phyloP scores from a whole-genome alignment of 64 coral and sea anemone species.

The Porites australiensis region DNA sequence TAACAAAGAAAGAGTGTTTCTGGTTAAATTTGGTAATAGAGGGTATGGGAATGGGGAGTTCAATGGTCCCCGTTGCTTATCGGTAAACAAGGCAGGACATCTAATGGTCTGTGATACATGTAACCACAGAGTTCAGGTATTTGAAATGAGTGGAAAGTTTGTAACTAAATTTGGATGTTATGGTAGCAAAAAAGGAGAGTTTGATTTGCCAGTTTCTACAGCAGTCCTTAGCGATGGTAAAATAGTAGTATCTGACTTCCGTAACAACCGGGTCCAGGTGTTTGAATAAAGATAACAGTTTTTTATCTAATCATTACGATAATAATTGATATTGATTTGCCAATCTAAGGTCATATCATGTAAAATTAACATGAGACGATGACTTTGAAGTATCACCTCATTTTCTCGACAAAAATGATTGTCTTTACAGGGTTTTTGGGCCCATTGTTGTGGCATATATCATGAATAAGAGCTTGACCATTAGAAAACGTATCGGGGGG shows the following conservation, averaged over 20 bases:
- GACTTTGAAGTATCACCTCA: too few species aligned
- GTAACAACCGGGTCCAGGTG: neutral
- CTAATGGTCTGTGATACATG: neutral
- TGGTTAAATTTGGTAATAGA: neutral
- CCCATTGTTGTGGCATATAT: too few species aligned
- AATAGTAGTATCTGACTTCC: neutral
- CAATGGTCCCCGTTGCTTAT: neutral
- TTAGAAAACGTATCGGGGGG: too few species aligned
- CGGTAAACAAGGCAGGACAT: slow-evolving; percentile 1
- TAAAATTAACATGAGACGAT: too few species aligned
- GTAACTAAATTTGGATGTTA: neutral
- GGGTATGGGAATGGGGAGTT: neutral
- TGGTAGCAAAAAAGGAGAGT: neutral
- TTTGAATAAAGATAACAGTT: too few species aligned
- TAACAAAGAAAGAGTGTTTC: neutral
- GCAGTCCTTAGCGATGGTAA: neutral
- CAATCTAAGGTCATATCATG: too few species aligned
- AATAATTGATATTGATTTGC: too few species aligned
- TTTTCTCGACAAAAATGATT: too few species aligned
- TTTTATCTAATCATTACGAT: too few species aligned
- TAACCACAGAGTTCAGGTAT: neutral
- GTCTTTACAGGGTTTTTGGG: too few species aligned
- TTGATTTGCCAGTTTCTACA: neutral
- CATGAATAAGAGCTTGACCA: too few species aligned
- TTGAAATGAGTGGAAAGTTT: neutral